Evolutionary conservation across 2,113 vertebrate species (phyloP), one percentile per base, ranked within the genome.

Genomic region (Gopherus evgoodei): DNA sequence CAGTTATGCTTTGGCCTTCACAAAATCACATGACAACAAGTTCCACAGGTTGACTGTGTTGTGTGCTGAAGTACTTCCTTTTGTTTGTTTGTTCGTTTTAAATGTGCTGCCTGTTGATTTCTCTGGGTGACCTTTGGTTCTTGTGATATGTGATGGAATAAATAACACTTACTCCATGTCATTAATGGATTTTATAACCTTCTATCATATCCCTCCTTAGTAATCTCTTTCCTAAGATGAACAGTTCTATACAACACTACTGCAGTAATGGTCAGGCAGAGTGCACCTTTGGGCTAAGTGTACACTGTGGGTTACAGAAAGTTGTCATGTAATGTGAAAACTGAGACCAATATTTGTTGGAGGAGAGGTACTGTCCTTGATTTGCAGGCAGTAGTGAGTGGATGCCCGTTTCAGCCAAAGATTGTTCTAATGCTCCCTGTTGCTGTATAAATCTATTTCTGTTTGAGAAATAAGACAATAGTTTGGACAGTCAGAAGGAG

Each of bases 401-500:
- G 44, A 1, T 57, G 25, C 80, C 86, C 84, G 38, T 54, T 84
- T 49, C 49, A 22, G 81, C 72, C 78, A 29, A 91, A 62, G 53
- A 0, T 87, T 47, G 35, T 52, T 92, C 49, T 92, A 90, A 85
- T 38, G 53, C 65, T 65, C 86, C 88, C 44, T 0, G 25, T 56
- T 90, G 79, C 81, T 95, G 22, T 35, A 2, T 38, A 24, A 47
- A 4, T 84, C 27, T 21, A 5, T 3, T 95, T 91, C 65, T 87
- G 6, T 88, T 72, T 79, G 84, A 88, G 84, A 62, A 78, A 59
- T 35, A 29, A 86, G 22, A 5, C 72, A 75, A 31, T 35, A 80
- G 84, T 82, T 91, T 95, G 89, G 96, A 96, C 93, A 96, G 93
- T 75, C 76, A 76, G 88, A 52, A 62, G 12, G 57, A 96, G 69